Conservation (phyloP, 2,888 invertebrate genomes). For the Aricia artaxerxes region DNA sequence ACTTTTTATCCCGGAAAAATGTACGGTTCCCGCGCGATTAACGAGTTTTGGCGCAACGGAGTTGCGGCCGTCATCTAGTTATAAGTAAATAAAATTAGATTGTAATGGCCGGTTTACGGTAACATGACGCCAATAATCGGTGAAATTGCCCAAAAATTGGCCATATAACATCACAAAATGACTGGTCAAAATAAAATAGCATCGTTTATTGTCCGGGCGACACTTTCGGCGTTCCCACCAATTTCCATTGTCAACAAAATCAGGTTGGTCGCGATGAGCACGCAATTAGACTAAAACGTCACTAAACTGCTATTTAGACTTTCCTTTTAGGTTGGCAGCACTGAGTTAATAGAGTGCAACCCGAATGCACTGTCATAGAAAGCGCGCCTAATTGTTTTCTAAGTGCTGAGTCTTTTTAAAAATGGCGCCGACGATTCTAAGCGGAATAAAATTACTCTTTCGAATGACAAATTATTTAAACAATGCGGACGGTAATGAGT, state of each 20-base stretch:
- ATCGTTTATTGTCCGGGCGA: background rate
- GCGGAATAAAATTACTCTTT: constrained; percentile 29
- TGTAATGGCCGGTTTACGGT: background rate
- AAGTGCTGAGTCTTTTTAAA: constrained; percentile 27
- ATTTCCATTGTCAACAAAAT: constrained; percentile 57
- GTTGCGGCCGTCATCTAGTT: background rate
- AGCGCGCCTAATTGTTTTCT: constrained; percentile 41
- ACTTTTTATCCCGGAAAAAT: no score
- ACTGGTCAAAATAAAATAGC: background rate
- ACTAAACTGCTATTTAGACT: constrained; percentile 55
- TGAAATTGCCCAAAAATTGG: constrained; percentile 19
- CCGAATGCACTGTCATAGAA: constrained; percentile 44
- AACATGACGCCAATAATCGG: background rate
- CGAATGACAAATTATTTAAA: constrained; percentile 25
- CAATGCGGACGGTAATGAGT: constrained; percentile 29
- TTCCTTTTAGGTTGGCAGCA: constrained; percentile 28
- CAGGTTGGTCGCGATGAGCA: constrained; percentile 55
- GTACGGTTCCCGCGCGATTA: no score
- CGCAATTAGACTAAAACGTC: constrained; percentile 74
- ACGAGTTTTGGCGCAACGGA: no score
- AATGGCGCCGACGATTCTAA: constrained; percentile 1
- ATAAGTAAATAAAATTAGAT: no score
- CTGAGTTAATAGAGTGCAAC: constrained; percentile 73
- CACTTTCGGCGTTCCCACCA: constrained; percentile 48
- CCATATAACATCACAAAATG: constrained; percentile 20